Percentiles rank a stretch among this genome's conserved stretches.
These are phyloP conservation scores for Mayetiola destructor DNA, from an alignment of 2,888 invertebrate genomes.

Conservation along the genomic window DNA sequence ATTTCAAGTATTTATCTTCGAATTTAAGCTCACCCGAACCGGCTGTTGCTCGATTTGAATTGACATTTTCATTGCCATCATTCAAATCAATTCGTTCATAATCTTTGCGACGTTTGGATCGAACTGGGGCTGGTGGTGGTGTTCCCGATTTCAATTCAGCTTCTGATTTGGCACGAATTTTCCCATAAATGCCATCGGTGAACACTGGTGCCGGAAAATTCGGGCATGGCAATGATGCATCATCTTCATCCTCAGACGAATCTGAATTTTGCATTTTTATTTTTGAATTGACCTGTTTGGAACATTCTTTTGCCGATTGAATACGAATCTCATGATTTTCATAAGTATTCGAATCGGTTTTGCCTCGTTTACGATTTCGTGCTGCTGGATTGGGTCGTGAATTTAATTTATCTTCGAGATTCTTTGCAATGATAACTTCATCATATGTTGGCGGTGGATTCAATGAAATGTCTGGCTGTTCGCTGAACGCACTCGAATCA, in stretches of 20 bases:
- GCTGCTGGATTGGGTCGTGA: not conserved
- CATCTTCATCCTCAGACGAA: constrained; percentile 16
- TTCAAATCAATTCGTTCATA: constrained; percentile 25
- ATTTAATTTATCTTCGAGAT: not conserved
- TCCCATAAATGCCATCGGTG: constrained; percentile 24
- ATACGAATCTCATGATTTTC: not conserved
- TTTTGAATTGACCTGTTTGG: not conserved
- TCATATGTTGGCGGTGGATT: not conserved
- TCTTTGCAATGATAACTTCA: not conserved
- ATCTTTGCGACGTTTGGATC: constrained; percentile 28
- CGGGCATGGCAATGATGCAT: constrained; percentile 28
- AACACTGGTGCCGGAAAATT: constrained; percentile 29
- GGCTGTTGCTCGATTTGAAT: constrained; percentile 24
- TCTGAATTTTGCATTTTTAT: not conserved
- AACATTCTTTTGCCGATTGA: no score
- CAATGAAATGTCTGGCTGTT: not conserved
- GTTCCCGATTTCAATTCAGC: not conserved
- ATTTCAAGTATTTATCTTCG: constrained; percentile 19
- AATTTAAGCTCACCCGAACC: constrained; percentile 28
- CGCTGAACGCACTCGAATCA: constrained; percentile 13
- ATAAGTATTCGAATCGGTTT: constrained; percentile 15
- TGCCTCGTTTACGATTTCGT: not conserved
- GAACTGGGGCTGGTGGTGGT: constrained; percentile 24
- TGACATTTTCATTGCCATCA: not conserved
- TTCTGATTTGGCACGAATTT: constrained; percentile 17